phyloP scores from a whole-genome alignment of 2,888 invertebrate species.

The Eremobia ochroleuca region DNA sequence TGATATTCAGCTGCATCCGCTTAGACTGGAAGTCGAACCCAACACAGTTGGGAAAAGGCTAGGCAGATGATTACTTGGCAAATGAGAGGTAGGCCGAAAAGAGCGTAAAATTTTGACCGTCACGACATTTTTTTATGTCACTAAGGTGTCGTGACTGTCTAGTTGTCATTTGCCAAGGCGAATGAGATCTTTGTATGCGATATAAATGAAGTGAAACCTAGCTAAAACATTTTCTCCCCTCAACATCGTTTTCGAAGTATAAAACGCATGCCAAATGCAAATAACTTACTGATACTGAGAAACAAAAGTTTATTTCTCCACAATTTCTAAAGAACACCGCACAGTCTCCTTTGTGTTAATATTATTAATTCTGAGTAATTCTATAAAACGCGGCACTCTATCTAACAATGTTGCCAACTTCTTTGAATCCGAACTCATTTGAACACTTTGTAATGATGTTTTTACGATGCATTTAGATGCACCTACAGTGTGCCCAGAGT shows the following conservation, averaged over 20 bases:
- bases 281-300: constrained; percentile 51
- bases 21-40: no score
- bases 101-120: background rate
- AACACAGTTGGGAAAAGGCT: no score
- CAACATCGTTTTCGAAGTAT: constrained; percentile 10
- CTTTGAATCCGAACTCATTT: constrained; percentile 50
- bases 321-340: constrained; percentile 54
- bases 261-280: constrained; percentile 36
- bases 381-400: constrained; percentile 49
- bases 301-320: constrained; percentile 53
- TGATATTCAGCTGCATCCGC: no score
- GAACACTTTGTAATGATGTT: constrained; percentile 49
- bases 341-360: constrained; percentile 53
- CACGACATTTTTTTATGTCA: background rate
- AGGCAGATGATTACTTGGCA: no score
- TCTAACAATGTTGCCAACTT: constrained; percentile 52
- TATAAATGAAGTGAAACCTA: background rate
- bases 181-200: background rate
- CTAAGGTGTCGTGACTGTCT: background rate
- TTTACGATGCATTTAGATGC: constrained; percentile 58
- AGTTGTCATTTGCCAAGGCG: background rate
- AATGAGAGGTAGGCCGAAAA: background rate
- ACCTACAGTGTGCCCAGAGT: background rate
- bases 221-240: background rate
- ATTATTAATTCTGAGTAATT: constrained; percentile 64